phyloP scores from a whole-genome alignment of 1,140 invertebrate species.

The Calosoma granatense region DNA sequence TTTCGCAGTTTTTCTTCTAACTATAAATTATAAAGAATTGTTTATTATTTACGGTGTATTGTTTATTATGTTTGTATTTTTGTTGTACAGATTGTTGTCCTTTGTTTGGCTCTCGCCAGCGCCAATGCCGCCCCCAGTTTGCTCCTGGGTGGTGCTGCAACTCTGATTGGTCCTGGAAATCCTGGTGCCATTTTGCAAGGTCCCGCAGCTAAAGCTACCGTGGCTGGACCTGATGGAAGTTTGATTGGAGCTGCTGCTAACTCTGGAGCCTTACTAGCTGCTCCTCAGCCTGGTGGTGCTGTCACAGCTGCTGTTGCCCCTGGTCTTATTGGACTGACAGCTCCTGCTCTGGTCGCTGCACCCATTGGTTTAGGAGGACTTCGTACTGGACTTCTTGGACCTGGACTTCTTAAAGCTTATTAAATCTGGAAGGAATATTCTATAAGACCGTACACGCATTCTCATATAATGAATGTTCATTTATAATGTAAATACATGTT shows the following conservation, averaged over 20 bases:
- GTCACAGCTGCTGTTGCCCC: slow-evolving; percentile 13
- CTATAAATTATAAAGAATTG: too few relatives aligned
- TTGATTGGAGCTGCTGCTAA: slow-evolving; percentile 6
- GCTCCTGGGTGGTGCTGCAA: not conserved
- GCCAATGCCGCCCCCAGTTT: not conserved
- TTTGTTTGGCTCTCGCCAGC: slow-evolving; percentile 1
- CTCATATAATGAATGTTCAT: too few relatives aligned
- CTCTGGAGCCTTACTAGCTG: slow-evolving; percentile 11
- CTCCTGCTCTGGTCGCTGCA: not conserved
- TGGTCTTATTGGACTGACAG: not conserved
- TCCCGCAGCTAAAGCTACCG: slow-evolving; percentile 4
- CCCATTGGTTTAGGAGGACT: not conserved
- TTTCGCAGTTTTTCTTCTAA: too few relatives aligned
- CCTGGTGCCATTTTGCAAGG: slow-evolving; percentile 12
- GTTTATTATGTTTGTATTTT: not conserved
- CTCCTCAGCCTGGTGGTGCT: slow-evolving; percentile 11
- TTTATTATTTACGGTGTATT: too few relatives aligned
- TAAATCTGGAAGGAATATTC: too few relatives aligned
- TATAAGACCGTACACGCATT: too few relatives aligned
- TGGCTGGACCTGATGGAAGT: slow-evolving; percentile 13
- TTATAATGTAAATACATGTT: too few relatives aligned
- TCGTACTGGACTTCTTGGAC: too few relatives aligned
- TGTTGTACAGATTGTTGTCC: slow-evolving; percentile 6
- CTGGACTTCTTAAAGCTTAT: too few relatives aligned
- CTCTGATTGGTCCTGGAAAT: slow-evolving; percentile 10